A percentile compares a stretch with the other conserved stretches of the same genome.
Evolutionary conservation across 2,113 vertebrate species (phyloP).

Genomic region (Phainopepla nitens): DNA sequence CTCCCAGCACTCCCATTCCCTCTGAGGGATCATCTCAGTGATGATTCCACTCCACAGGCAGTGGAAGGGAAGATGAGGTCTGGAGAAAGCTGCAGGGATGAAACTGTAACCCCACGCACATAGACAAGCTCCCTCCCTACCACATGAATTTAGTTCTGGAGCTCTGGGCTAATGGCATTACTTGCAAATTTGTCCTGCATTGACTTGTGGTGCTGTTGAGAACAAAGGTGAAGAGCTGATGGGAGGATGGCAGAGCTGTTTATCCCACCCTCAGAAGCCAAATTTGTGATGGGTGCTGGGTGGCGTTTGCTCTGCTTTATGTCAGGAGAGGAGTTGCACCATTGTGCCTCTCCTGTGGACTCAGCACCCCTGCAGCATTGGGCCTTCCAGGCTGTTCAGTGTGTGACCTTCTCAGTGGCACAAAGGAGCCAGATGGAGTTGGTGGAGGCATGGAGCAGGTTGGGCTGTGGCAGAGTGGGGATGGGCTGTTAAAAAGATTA

Average conservation of each 20-base stretch:
- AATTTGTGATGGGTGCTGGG: background rate
- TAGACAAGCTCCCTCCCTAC: background rate
- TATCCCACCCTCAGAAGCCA: background rate
- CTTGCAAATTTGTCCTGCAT: background rate
- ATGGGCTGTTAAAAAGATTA: background rate
- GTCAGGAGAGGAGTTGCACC: background rate
- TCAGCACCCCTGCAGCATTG: background rate
- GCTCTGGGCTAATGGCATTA: background rate
- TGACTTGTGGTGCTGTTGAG: background rate
- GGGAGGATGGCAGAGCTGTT: background rate
- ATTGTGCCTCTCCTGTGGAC: background rate
- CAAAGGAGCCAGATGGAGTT: background rate
- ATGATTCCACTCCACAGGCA: too few relatives aligned
- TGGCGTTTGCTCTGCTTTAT: background rate
- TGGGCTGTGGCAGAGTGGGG: background rate
- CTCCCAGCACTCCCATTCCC: background rate
- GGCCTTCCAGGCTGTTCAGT: background rate
- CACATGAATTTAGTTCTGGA: background rate
- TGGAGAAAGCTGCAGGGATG: background rate
- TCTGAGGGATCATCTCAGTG: accelerated
- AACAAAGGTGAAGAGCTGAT: background rate
- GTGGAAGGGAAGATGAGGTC: background rate
- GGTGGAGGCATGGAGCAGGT: background rate
- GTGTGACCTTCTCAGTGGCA: background rate
- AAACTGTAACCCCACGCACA: background rate